Conservation (phyloP, 2,888 invertebrate species). For the Acanthosepion pharaonis region DNA sequence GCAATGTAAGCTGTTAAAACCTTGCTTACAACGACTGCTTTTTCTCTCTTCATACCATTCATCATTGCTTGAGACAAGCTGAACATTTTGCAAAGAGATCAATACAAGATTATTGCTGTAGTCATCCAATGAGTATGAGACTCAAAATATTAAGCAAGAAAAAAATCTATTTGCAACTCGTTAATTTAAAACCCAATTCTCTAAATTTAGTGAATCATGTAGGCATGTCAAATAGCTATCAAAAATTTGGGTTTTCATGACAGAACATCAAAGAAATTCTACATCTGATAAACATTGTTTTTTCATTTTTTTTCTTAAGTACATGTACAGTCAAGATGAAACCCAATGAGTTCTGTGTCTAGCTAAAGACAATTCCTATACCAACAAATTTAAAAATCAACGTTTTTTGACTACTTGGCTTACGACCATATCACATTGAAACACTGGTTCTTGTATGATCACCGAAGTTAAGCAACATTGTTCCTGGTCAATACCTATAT, state of each 20-base stretch:
- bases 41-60: background rate
- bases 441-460: too few species aligned
- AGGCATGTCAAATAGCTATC: background rate
- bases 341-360: too few species aligned
- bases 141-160: background rate
- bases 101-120: background rate
- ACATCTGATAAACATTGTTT: too few species aligned
- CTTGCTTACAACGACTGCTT: background rate
- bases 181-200: background rate
- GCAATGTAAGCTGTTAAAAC: background rate
- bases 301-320: too few species aligned
- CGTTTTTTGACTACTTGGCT: too few species aligned
- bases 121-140: background rate
- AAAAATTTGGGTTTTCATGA: background rate
- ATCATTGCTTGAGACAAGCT: background rate
- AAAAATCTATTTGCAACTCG: background rate
- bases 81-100: slow-evolving; percentile 4
- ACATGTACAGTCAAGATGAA: too few species aligned
- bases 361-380: too few species aligned
- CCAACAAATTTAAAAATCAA: too few species aligned
- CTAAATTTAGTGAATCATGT: background rate
- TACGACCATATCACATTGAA: too few species aligned
- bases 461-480: too few species aligned
- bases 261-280: too few species aligned
- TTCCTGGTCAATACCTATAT: too few species aligned